Evolutionary conservation across 53 echinoderm and acorn worm genomes (phyloP), one percentile per base, ranked within the genome.

Genomic region (Stichopus horrens): DNA sequence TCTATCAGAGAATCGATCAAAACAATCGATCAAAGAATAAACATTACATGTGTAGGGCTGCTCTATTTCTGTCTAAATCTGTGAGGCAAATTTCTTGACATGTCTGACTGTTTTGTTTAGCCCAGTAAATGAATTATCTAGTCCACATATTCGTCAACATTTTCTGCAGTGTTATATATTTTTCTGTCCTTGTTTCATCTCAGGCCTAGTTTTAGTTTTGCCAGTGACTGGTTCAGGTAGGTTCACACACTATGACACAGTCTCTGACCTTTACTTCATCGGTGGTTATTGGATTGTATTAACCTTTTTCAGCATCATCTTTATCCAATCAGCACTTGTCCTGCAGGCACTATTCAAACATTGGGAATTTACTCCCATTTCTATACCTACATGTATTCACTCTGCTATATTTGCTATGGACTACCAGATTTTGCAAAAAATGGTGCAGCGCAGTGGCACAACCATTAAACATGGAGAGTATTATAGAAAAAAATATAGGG

Each of bases 201-300:
- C 83, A 83, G 83, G 58, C 83, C 83, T 23, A 75, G 19, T 9
- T 59, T 83, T 58, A 63, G 21, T 58, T 83, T 83, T 58, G 83
- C 63, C 57, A 83, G 83, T 20, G 63, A 58, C 20, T 83, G 58
- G 83, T 83, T 83, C 83, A 83, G 83, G 83, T 83, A 83, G 21
- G 83, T 82, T 19, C 37, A 19, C 8, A 83, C 37, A 37, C 5
- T 16, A 79, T 79, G 19, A 7, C 79, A 79, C 79, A 53, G 20
- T 57, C 18, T 23, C 75, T 51, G 75, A 19, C 5, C 9, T 6
- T 83, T 20, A 55, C 14, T 58, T 8, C 13, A 58, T n/a, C 59
- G 58, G 83, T 59, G 83, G 65, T 58, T 6, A 22, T 63, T 23
- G 83, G 83, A 58, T 37, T 58, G 9, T 13, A 83, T 58, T 83